Evolutionary conservation across 1,140 invertebrate genomes (phyloP).

Genomic region (Papilio aristodemus): DNA sequence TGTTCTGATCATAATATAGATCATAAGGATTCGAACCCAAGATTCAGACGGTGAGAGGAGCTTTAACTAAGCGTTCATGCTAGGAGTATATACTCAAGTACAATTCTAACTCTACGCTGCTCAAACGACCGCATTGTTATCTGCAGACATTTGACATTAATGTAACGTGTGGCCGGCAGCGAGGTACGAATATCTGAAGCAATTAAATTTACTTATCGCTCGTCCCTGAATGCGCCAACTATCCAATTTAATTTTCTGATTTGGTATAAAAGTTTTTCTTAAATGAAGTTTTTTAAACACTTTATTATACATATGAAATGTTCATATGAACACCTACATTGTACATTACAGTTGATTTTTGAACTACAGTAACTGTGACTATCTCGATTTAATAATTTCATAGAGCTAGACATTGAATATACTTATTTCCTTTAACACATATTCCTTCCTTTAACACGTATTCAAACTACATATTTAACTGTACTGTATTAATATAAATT

Average conservation of each 20-base stretch:
- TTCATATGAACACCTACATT: neutral
- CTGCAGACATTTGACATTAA: constrained; percentile 1
- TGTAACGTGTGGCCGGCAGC: constrained; percentile 11
- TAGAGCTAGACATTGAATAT: too few relatives aligned
- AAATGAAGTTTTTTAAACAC: neutral
- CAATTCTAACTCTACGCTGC: neutral
- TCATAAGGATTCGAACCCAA: constrained; percentile 4
- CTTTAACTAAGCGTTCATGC: too few relatives aligned
- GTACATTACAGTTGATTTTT: neutral
- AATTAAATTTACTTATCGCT: neutral
- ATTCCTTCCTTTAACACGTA: too few relatives aligned
- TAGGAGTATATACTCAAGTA: too few relatives aligned
- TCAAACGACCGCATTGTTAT: constrained; percentile 3
- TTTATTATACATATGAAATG: too few relatives aligned
- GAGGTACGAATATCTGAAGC: neutral
- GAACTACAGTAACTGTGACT: neutral
- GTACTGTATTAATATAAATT: too few relatives aligned
- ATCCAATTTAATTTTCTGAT: neutral
- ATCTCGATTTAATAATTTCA: neutral
- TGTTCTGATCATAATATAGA: neutral
- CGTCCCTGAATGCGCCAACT: neutral
- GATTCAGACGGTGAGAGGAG: too few relatives aligned
- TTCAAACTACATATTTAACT: too few relatives aligned
- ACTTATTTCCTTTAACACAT: too few relatives aligned
- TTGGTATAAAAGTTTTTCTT: neutral